A percentile compares a stretch with the other conserved stretches of the same genome.
phyloP scores from a whole-genome alignment of 2,888 invertebrate species.

The Andrena minutula region DNA sequence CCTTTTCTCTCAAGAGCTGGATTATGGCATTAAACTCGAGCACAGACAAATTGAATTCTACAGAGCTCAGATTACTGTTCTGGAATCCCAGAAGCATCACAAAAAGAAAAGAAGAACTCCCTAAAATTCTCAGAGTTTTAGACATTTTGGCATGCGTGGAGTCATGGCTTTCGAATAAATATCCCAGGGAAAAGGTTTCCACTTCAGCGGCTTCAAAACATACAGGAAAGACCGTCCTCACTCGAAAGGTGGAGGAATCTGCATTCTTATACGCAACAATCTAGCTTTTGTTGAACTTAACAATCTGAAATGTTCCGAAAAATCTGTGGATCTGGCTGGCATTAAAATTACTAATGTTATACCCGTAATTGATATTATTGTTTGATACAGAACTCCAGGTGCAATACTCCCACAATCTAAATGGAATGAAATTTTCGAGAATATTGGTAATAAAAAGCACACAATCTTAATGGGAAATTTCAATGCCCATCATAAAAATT shows the following conservation, averaged over 20 bases:
- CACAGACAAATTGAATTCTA: too few species aligned
- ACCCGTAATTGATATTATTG: neutral
- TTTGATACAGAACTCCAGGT: slow-evolving; percentile 11
- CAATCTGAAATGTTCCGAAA: neutral
- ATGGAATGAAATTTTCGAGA: slow-evolving; percentile 7
- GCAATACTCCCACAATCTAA: neutral
- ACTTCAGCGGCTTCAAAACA: neutral
- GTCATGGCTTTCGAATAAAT: neutral
- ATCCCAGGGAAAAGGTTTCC: neutral
- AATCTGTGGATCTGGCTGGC: neutral
- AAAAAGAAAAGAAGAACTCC: neutral
- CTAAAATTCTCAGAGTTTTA: neutral
- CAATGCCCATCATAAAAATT: too few species aligned
- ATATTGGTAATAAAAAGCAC: neutral
- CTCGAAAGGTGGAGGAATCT: slow-evolving; percentile 9
- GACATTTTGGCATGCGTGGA: slow-evolving; percentile 22
- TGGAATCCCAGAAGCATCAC: slow-evolving; percentile 9
- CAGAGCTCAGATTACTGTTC: neutral
- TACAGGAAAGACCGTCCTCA: neutral
- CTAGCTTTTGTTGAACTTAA: neutral
- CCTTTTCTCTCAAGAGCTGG: too few species aligned
- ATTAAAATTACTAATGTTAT: neutral
- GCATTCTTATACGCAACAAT: neutral
- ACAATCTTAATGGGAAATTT: too few species aligned
- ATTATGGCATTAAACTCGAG: too few species aligned